Conservation (phyloP, 2,113 vertebrate species). For the Orthonyx spaldingii region DNA sequence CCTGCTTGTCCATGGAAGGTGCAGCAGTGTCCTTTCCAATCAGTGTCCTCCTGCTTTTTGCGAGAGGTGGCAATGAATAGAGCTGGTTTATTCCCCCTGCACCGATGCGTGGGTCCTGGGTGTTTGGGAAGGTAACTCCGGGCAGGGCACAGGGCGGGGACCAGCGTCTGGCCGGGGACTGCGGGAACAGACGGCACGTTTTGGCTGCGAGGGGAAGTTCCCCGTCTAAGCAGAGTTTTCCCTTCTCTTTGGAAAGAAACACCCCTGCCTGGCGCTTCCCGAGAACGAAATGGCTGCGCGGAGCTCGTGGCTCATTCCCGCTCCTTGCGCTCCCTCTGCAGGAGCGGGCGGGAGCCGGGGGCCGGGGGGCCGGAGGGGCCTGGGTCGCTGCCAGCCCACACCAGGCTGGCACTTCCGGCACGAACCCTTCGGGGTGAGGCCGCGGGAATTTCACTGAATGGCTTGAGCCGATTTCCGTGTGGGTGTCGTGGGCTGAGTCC, state of each 20-base stretch:
- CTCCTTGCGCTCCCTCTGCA: conserved; percentile 60
- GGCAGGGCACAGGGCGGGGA: neutral
- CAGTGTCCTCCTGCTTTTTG: neutral
- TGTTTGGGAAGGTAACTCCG: neutral
- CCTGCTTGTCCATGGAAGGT: fast-evolving
- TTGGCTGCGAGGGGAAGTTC: neutral
- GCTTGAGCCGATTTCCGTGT: fast-evolving
- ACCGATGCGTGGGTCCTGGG: fast-evolving
- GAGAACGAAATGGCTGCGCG: neutral
- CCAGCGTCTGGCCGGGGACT: too few species aligned
- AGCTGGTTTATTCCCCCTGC: neutral
- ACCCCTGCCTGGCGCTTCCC: neutral
- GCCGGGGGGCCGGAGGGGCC: neutral
- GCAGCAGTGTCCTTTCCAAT: fast-evolving
- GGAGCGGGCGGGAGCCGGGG: neutral
- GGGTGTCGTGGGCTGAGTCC: neutral
- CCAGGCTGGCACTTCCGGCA: neutral
- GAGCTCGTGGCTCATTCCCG: neutral
- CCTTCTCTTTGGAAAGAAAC: neutral
- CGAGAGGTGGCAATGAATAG: neutral
- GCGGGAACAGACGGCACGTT: fast-evolving
- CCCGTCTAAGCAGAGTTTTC: neutral
- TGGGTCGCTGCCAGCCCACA: neutral
- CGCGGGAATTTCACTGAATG: fast-evolving
- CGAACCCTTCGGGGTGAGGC: neutral